A percentile compares a stretch with the other conserved stretches of the same genome.
Evolutionary conservation across 2,113 vertebrate genomes (phyloP).

Genomic region (Spermophilus dauricus): DNA sequence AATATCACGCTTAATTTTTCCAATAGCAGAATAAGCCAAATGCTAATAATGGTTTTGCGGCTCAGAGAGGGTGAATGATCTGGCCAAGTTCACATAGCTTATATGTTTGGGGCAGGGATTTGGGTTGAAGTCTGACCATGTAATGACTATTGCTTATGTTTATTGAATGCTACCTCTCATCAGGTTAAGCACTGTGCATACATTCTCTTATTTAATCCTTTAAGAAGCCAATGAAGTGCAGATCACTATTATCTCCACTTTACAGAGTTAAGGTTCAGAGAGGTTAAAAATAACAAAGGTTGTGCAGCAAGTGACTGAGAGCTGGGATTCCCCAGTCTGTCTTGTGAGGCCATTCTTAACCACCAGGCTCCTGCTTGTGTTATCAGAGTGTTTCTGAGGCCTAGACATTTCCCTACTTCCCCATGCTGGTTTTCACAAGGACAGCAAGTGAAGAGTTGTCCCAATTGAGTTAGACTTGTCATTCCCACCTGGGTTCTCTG

Average conservation of each 20-base stretch:
- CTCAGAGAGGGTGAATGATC: constrained; percentile 14
- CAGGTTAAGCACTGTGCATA: background rate
- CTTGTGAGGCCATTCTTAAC: background rate
- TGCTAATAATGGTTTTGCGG: background rate
- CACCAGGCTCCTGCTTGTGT: background rate
- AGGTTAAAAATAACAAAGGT: background rate
- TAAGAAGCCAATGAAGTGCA: background rate
- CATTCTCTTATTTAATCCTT: background rate
- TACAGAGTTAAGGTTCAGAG: constrained; percentile 12
- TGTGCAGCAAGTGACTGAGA: background rate
- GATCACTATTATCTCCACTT: background rate
- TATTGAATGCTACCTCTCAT: background rate
- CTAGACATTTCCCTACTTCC: background rate
- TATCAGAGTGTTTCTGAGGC: background rate
- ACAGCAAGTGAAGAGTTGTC: background rate
- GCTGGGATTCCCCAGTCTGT: background rate
- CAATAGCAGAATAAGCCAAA: background rate
- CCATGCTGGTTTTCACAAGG: background rate
- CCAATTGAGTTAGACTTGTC: background rate
- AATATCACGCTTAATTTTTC: background rate
- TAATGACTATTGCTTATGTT: background rate
- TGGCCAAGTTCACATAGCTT: background rate
- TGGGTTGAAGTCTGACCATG: background rate
- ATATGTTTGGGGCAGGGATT: background rate
- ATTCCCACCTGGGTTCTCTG: background rate